phyloP scores from a whole-genome alignment of 2,797 vertebrate species.

The Bovichtus variegatus region DNA sequence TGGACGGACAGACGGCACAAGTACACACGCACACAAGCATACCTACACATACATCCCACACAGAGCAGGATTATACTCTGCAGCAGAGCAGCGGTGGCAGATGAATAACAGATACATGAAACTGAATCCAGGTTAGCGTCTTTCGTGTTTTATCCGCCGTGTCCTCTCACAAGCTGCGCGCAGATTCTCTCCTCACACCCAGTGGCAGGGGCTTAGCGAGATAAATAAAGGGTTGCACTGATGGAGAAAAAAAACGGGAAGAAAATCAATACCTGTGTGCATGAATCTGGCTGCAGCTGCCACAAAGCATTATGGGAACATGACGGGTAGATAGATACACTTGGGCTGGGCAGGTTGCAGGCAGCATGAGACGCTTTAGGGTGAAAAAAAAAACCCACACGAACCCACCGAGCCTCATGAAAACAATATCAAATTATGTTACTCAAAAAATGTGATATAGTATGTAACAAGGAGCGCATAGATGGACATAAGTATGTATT shows the following conservation, averaged over 20 bases:
- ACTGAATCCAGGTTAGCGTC: slow-evolving; percentile 64
- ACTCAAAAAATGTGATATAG: background rate
- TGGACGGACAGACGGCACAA: slow-evolving; percentile 61
- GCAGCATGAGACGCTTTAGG: slow-evolving; percentile 46
- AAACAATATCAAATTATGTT: slow-evolving; percentile 6
- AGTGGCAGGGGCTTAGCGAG: slow-evolving; percentile 82
- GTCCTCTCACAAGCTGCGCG: slow-evolving; percentile 61
- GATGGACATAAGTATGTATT: background rate
- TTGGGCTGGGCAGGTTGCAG: slow-evolving; percentile 65
- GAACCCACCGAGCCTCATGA: background rate
- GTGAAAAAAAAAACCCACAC: slow-evolving; percentile 6
- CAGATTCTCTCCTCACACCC: slow-evolving; percentile 64
- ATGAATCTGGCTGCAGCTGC: slow-evolving; percentile 92
- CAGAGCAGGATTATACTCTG: slow-evolving; percentile 57
- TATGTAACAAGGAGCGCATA: background rate
- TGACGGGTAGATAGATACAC: slow-evolving; percentile 81
- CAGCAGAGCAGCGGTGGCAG: slow-evolving; percentile 54
- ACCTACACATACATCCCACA: slow-evolving; percentile 64
- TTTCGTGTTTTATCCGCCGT: slow-evolving; percentile 55
- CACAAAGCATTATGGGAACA: slow-evolving; percentile 91
- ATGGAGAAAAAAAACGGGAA: slow-evolving; percentile 64
- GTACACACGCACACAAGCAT: slow-evolving; percentile 36
- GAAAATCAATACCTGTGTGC: slow-evolving; percentile 94
- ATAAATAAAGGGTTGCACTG: slow-evolving; percentile 79
- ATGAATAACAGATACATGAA: slow-evolving; percentile 70